Percentiles rank a stretch among this genome's conserved stretches.
These are phyloP conservation scores for Tryphoninae sp. DNA, from an alignment of 2,888 invertebrate species.

Conservation along the genomic window DNA sequence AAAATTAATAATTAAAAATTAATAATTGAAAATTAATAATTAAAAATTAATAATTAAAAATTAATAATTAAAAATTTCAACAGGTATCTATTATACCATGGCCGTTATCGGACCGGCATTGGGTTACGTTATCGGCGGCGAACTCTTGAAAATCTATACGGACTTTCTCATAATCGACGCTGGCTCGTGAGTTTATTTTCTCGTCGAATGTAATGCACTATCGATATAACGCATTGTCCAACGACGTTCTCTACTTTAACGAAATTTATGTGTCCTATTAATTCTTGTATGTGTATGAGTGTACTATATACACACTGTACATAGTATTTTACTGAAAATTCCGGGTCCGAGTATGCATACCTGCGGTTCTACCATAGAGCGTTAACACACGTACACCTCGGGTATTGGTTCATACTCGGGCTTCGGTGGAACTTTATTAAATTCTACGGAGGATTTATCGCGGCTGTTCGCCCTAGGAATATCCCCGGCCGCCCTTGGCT, in stretches of 20 bases:
- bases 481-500: background rate
- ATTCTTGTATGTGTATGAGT: background rate
- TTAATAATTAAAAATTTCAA: slow-evolving; percentile 32
- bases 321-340: slow-evolving; percentile 32
- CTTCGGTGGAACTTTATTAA: slow-evolving; percentile 73
- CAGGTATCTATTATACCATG: slow-evolving; percentile 92
- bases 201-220: background rate
- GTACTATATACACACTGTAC: background rate
- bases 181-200: slow-evolving; percentile 84
- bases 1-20: slow-evolving; percentile 30
- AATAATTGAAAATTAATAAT: background rate
- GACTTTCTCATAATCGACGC: slow-evolving; percentile 87
- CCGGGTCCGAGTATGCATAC: slow-evolving; percentile 26
- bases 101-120: slow-evolving; percentile 91
- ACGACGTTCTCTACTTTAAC: background rate
- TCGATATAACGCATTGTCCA: background rate
- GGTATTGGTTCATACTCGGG: slow-evolving; percentile 56
- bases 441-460: slow-evolving; percentile 74
- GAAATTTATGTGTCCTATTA: background rate
- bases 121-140: slow-evolving; percentile 93
- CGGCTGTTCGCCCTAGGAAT: slow-evolving; percentile 65
- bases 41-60: slow-evolving; percentile 8
- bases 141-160: slow-evolving; percentile 89
- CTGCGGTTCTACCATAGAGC: slow-evolving; percentile 25
- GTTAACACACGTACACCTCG: slow-evolving; percentile 5